phyloP scores from a whole-genome alignment of 2,797 vertebrate genomes.

The Numenius phaeopus region DNA sequence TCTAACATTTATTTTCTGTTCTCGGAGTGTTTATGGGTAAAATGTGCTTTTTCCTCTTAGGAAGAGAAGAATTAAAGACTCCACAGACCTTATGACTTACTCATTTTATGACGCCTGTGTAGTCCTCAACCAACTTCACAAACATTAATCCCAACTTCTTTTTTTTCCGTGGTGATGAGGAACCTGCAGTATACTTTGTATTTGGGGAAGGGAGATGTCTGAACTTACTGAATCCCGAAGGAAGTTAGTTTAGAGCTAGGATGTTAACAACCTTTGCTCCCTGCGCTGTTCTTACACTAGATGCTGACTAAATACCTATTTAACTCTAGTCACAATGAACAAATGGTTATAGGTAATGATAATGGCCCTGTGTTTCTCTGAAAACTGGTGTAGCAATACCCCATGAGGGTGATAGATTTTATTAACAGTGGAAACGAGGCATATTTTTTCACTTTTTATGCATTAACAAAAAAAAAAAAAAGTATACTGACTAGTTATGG shows the following conservation, averaged over 20 bases:
- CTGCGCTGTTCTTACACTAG: not conserved
- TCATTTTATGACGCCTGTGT: not conserved
- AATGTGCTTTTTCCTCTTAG: not conserved
- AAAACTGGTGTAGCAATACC: not conserved
- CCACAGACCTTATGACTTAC: not conserved
- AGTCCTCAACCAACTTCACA: not conserved
- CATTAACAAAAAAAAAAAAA: not conserved
- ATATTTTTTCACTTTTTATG: not conserved
- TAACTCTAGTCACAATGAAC: not conserved
- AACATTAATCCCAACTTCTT: not conserved
- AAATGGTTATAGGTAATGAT: not conserved
- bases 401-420: not conserved
- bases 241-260: not conserved
- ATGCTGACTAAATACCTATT: not conserved
- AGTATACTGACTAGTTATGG: not conserved
- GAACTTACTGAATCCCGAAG: not conserved
- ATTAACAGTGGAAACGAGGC: not conserved
- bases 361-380: not conserved
- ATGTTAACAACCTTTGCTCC: not conserved
- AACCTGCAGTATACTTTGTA: not conserved
- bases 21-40: not conserved
- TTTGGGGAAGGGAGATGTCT: not conserved
- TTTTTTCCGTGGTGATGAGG: not conserved
- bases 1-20: not conserved
- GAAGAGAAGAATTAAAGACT: not conserved